Evolutionary conservation across 2,113 vertebrate species (phyloP), one percentile per base, ranked within the genome.

Genomic region (Scophthalmus maximus): DNA sequence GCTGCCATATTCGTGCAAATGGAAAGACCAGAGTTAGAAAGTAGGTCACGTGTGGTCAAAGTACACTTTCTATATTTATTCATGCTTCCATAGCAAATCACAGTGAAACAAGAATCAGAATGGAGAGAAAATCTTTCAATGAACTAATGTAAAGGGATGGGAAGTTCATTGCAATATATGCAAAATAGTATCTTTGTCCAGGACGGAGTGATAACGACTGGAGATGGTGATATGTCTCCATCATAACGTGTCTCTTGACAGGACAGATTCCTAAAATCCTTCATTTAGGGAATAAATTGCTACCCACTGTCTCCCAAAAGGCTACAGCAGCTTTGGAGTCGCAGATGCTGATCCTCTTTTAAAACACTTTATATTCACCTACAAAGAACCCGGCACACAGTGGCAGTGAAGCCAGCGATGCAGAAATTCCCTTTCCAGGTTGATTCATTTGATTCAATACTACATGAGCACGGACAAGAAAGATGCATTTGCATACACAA

Each of bases 341-440:
- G n/a, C n/a, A n/a, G n/a, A n/a, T n/a, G n/a, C n/a, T n/a, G n/a
- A n/a, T n/a, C n/a, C n/a, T n/a, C n/a, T n/a, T n/a, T n/a, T n/a
- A n/a, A 30, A 40, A 56, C 6, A 9, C 1, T 47, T 50, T 22
- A 60, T 8, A 17, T 57, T 56, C 32, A 6, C 34, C 23, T 40
- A 58, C 27, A 56, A 66, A 67, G 22, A 26, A 23, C 10, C 25
- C 20, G 11, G 11, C 47, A 52, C 8, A 32, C 47, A 69, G 50
- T 18, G 36, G 56, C 58, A 27, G 29, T 60, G 49, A 26, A 65
- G 14, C 34, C 73, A 27, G 29, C 1, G 12, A 65, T 42, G 76
- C 52, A 71, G 42, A 69, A 82, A 72, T 79, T n/a, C 32, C 17
- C 4, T 72, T 79, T 76, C 67, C 42, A 27, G 25, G 50, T 30